Conservation (phyloP, 2,888 invertebrate genomes). For the Chrysina gloriosa region DNA sequence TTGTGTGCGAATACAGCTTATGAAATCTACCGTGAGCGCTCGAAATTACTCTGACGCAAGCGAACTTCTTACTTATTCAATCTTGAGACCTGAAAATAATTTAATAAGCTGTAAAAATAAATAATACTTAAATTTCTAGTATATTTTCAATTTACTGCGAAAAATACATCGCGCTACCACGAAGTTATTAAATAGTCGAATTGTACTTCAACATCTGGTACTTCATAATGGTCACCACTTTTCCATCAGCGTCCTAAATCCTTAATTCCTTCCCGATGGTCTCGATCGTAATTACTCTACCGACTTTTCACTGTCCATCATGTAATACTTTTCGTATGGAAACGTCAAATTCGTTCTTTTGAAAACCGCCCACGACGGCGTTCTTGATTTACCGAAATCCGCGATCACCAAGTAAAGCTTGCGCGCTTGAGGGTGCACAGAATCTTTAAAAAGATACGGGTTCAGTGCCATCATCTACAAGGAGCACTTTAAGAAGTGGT, state of each 20-base stretch:
- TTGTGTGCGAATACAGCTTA: too few relatives aligned
- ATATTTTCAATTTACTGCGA: too few relatives aligned
- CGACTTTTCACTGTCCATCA: slow-evolving; percentile 2
- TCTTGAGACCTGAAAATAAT: too few relatives aligned
- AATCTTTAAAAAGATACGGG: neutral
- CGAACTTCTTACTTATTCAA: too few relatives aligned
- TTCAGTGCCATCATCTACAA: neutral
- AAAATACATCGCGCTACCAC: too few relatives aligned
- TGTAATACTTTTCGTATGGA: slow-evolving; percentile 7
- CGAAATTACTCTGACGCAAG: too few relatives aligned
- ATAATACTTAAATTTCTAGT: too few relatives aligned
- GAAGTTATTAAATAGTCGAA: neutral
- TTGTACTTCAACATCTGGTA: slow-evolving; percentile 11
- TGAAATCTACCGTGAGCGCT: too few relatives aligned
- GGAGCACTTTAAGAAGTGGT: too few relatives aligned
- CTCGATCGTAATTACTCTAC: neutral
- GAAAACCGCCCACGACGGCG: slow-evolving; percentile 1
- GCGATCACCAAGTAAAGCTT: neutral
- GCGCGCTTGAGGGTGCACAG: neutral
- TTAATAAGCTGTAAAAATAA: too few relatives aligned
- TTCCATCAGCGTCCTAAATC: neutral
- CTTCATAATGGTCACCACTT: neutral
- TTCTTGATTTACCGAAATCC: neutral
- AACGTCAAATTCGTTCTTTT: neutral
- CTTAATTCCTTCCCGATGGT: neutral